Conservation (phyloP, 2,113 vertebrate species). For the Bufo gargarizans region DNA sequence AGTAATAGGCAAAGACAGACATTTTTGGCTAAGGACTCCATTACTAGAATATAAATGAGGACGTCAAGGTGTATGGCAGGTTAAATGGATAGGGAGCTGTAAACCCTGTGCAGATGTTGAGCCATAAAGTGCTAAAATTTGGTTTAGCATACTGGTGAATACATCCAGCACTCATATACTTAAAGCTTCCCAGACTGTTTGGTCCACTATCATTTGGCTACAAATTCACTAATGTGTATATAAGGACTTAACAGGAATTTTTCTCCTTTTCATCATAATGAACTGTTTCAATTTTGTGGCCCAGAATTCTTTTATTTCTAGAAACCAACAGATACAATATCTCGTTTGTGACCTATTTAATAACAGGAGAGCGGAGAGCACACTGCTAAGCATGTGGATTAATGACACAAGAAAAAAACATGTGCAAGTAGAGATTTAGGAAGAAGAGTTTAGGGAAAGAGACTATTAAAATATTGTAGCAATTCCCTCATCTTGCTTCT, state of each 20-base stretch:
- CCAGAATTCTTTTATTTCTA: not conserved
- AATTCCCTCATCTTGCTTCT: constrained; percentile 20
- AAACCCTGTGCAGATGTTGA: no score
- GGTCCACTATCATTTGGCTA: not conserved
- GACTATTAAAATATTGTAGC: constrained; percentile 39
- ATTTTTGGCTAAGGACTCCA: no score
- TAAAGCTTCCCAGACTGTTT: not conserved
- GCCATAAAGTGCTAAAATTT: no score
- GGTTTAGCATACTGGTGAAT: no score
- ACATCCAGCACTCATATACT: no score
- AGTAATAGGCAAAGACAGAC: no score
- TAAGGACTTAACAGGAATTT: not conserved
- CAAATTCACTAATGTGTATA: not conserved
- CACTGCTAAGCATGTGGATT: constrained; percentile 7
- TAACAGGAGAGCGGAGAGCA: not conserved
- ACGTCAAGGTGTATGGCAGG: no score
- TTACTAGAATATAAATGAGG: no score
- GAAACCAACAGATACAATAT: not conserved
- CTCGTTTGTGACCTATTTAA: constrained; percentile 24
- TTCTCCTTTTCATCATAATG: not conserved
- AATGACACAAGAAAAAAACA: constrained; percentile 1
- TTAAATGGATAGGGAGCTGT: no score
- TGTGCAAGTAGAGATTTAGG: constrained; percentile 11
- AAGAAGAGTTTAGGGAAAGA: not conserved
- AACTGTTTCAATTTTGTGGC: not conserved